Evolutionary conservation across 2,113 vertebrate genomes (phyloP).

Genomic region (Raja brachyura): DNA sequence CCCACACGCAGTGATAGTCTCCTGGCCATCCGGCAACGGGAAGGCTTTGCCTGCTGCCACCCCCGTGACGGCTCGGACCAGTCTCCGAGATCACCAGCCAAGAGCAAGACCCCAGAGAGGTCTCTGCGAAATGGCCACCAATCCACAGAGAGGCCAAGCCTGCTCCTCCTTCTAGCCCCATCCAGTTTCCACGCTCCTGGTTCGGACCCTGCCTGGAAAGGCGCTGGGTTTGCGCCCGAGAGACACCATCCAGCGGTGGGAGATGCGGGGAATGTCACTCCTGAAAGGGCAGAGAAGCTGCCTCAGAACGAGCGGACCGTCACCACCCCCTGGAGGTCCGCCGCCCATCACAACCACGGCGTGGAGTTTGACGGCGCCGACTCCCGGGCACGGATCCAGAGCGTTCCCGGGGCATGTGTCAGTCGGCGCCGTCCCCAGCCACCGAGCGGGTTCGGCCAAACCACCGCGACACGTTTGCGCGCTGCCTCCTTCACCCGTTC

Average conservation of each 20-base stretch:
- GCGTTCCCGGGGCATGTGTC: neutral
- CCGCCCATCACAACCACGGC: too few relatives aligned
- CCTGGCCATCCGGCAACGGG: slow-evolving; percentile 44
- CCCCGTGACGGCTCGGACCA: neutral
- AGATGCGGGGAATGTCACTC: neutral
- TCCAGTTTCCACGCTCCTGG: neutral
- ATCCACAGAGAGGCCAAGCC: neutral
- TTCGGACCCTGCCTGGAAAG: neutral
- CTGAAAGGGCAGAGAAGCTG: neutral
- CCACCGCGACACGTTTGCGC: slow-evolving; percentile 40
- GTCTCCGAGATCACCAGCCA: neutral
- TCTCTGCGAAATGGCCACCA: neutral
- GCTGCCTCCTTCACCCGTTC: neutral
- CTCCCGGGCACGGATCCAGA: neutral
- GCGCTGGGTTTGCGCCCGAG: too few relatives aligned
- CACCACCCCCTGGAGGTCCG: neutral
- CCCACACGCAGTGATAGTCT: slow-evolving; percentile 50
- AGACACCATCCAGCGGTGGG: neutral
- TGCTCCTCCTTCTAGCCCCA: too few relatives aligned
- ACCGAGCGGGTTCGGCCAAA: slow-evolving; percentile 42
- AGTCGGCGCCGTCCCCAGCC: neutral
- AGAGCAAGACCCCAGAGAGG: neutral
- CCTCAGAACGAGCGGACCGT: neutral
- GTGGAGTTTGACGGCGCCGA: neutral
- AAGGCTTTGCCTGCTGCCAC: neutral